Base-by-base conservation (phyloP, 1,140 invertebrate genomes). In the Drosophila sechellia region DNA sequence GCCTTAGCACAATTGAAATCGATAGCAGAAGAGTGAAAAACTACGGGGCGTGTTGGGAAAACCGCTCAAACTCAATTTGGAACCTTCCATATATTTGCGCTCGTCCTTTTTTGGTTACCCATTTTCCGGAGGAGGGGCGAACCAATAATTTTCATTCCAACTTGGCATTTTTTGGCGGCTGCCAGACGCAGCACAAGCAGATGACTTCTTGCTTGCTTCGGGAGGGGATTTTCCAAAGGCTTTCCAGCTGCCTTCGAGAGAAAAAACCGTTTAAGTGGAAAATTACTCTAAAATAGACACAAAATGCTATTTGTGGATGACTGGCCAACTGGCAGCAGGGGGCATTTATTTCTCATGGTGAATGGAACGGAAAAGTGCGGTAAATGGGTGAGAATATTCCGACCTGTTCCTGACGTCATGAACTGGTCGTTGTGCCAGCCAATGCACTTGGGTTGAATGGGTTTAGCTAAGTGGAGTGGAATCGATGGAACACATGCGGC, bases 251-350 rank as follows among this genome's bases (percentile, higher is more conserved):
- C 46, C 54, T 12, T 27, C 35, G 25, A 52, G 39, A 53, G 60
- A 43, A n/a, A 76, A 70, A 87, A 79, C 42, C 79, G 79, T 74
- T 89, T 89, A 77, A 69, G 84, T 79, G 84, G 84, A 83, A 87
- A 87, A 87, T 87, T 87, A 77, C 76, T 69, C 84, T 87, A 80
- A 89, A 87, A 87, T 87, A 87, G 84, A 89, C 84, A 83, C 84
- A 79, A 87, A 89, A 87, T 79, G 79, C 68, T 87, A 89, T 87
- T 87, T 79, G 75, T 83, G 76, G 60, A 54, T 60, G 46, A 48
- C 64, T 49, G 52, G 52, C 68, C 65, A 79, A 22, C 78, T 49
- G 27, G 20, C 54, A 61, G 61, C 56, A 46, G 63, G 66, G 49
- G 42, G 25, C 60, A 17, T 68, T 34, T 66, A 45, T 66, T 55